Evolutionary conservation across 2,113 vertebrate genomes (phyloP).

Genomic region (Ophthalmotilapia sp.): DNA sequence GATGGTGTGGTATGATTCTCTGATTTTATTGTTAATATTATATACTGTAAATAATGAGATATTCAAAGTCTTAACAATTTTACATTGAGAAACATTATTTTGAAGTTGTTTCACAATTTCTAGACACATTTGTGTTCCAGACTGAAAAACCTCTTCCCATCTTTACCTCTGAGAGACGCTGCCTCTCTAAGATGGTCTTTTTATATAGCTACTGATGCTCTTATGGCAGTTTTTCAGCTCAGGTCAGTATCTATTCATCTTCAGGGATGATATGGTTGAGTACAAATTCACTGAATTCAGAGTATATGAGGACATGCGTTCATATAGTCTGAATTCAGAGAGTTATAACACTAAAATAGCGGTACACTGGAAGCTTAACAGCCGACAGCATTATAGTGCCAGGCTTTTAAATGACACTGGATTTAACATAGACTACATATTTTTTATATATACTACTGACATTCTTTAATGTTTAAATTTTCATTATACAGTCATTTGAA

Average conservation of each 20-base stretch:
- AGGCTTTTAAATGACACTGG: background rate
- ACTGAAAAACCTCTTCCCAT: background rate
- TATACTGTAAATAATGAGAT: background rate
- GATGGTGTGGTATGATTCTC: background rate
- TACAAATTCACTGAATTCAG: background rate
- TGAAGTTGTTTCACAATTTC: background rate
- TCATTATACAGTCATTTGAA: background rate
- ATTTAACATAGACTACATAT: background rate
- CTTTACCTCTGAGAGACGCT: background rate
- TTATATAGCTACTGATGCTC: background rate
- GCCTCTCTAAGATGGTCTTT: background rate
- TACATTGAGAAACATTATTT: background rate
- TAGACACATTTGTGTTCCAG: background rate
- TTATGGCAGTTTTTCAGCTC: background rate
- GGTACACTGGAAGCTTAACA: background rate
- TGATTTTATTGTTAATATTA: background rate
- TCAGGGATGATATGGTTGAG: background rate
- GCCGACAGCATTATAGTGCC: background rate
- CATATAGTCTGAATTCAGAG: background rate
- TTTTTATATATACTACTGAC: background rate
- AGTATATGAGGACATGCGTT: background rate
- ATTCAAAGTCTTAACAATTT: background rate
- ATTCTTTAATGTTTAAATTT: background rate
- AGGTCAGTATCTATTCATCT: background rate
- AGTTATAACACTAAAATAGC: background rate